phyloP scores from a whole-genome alignment of 1,140 invertebrate genomes.

The Colletes gigas region DNA sequence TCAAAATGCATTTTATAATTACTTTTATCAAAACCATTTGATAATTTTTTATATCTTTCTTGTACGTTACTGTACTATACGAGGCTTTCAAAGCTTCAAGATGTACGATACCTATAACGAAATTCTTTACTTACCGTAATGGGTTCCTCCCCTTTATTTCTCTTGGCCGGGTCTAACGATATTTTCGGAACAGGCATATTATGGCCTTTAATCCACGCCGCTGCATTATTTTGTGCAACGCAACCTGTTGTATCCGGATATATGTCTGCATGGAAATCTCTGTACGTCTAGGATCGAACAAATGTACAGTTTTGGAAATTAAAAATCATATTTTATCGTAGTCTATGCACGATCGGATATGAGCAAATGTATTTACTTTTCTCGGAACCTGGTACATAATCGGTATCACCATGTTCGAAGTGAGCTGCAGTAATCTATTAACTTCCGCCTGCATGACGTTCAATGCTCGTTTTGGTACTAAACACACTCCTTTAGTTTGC shows the following conservation, averaged over 20 bases:
- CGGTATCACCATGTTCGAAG: conserved; percentile 92
- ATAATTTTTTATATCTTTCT: not conserved
- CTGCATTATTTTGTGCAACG: conserved; percentile 87
- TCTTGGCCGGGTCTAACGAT: conserved; percentile 88
- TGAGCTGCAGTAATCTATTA: conserved; percentile 92
- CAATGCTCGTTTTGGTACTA: conserved; percentile 94
- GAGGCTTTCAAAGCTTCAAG: not conserved
- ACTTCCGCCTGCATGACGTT: conserved; percentile 98
- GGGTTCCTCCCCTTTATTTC: conserved; percentile 83
- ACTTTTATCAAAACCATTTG: not conserved
- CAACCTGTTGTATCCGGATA: conserved; percentile 93
- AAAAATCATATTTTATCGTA: not conserved
- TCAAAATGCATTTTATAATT: conserved; percentile 7
- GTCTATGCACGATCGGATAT: not conserved
- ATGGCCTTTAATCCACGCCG: conserved; percentile 89
- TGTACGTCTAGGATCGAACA: conserved; percentile 86
- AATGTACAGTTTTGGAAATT: not conserved
- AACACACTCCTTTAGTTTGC: conserved; percentile 94
- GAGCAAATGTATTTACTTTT: conserved; percentile 83
- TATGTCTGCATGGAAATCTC: conserved; percentile 95
- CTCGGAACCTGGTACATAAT: conserved; percentile 96
- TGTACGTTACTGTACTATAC: not conserved
- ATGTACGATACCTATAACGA: not conserved
- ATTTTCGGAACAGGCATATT: conserved; percentile 89
- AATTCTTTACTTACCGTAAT: conserved; percentile 82